A percentile compares a stretch with the other conserved stretches of the same genome.
Evolutionary conservation across 1,140 invertebrate genomes (phyloP).

Genomic region (Cydia splendana): DNA sequence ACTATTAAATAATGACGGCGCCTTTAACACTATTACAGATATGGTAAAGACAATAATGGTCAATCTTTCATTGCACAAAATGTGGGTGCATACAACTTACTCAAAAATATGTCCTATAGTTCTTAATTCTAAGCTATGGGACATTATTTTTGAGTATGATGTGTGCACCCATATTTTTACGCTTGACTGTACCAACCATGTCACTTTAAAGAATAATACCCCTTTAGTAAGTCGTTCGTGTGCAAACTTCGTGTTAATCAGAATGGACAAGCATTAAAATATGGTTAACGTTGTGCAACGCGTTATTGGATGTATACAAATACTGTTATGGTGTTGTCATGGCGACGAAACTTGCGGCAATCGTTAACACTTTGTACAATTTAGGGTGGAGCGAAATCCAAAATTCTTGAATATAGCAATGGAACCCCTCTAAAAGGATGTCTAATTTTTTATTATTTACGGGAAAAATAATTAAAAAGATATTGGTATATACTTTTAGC

Average conservation of each 20-base stretch:
- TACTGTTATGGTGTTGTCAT: conserved; percentile 6
- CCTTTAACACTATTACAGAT: not conserved
- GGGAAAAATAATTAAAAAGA: too few species aligned
- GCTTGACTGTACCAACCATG: too few species aligned
- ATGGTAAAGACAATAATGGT: not conserved
- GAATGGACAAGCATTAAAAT: not conserved
- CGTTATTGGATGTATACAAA: not conserved
- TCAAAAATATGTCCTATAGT: too few species aligned
- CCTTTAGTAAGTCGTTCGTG: not conserved
- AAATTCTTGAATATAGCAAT: too few species aligned
- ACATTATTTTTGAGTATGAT: too few species aligned
- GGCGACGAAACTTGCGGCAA: not conserved
- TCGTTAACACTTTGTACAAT: not conserved
- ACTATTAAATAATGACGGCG: not conserved
- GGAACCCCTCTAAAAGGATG: too few species aligned
- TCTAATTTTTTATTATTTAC: too few species aligned
- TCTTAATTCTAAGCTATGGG: too few species aligned
- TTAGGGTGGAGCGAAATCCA: too few species aligned
- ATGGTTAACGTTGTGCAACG: not conserved
- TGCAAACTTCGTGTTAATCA: not conserved
- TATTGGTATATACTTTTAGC: too few species aligned
- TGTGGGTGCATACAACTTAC: too few species aligned
- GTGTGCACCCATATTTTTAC: too few species aligned
- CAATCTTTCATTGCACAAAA: not conserved
- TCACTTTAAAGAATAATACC: not conserved